Conservation (phyloP, 2,888 invertebrate species). For the Venusia cambrica region DNA sequence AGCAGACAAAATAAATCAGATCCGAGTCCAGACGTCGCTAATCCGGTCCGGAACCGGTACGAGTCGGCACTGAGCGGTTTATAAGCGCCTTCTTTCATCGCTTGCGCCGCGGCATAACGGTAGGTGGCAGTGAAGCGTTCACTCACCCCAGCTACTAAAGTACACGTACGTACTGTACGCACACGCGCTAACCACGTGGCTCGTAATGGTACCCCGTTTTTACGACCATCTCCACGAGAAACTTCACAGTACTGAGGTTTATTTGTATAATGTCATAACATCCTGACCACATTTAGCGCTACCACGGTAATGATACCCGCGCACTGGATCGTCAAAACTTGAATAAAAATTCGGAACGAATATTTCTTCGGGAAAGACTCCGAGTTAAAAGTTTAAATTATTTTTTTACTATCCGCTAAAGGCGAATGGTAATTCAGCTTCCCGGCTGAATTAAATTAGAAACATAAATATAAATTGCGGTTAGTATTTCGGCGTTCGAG, state of each 20-base stretch:
- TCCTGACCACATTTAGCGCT: conserved; percentile 34
- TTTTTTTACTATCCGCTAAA: conserved; percentile 22
- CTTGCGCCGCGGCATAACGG: conserved; percentile 45
- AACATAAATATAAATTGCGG: conserved; percentile 25
- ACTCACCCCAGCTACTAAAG: conserved; percentile 47
- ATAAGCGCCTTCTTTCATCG: conserved; percentile 34
- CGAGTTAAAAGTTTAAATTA: conserved; percentile 25
- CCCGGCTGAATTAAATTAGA: conserved; percentile 18
- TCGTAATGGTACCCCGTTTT: conserved; percentile 26
- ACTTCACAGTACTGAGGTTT: conserved; percentile 27
- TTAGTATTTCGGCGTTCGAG: conserved; percentile 15
- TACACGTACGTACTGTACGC: conserved; percentile 30
- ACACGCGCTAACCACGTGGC: conserved; percentile 37
- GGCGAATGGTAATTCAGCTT: conserved; percentile 20
- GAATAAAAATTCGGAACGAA: conserved; percentile 13
- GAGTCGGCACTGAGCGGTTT: conserved; percentile 19
- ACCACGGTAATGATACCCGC: conserved; percentile 19
- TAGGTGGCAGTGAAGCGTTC: conserved; percentile 45
- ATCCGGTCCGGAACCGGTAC: conserved; percentile 25
- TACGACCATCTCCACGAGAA: conserved; percentile 32
- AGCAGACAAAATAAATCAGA: conserved; percentile 28
- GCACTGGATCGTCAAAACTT: conserved; percentile 20
- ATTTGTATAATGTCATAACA: conserved; percentile 40
- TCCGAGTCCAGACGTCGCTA: conserved; percentile 25
- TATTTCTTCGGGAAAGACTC: conserved; percentile 10